phyloP scores from a whole-genome alignment of 2,797 vertebrate species.

The Brachyalestes nurse region DNA sequence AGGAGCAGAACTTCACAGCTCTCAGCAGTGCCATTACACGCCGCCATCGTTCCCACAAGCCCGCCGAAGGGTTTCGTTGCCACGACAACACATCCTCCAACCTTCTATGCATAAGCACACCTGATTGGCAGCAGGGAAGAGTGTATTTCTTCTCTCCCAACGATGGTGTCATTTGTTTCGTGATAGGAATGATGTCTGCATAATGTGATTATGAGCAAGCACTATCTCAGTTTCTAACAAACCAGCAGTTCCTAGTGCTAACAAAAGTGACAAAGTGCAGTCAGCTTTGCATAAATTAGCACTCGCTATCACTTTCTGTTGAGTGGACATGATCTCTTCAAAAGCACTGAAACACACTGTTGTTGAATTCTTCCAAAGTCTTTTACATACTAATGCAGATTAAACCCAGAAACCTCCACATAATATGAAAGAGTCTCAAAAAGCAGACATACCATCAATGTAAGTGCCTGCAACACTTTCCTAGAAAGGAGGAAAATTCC shows the following conservation, averaged over 20 bases:
- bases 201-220: conserved; percentile 9
- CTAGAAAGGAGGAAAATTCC: no score
- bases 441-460: not conserved
- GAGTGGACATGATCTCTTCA: not conserved
- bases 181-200: conserved; percentile 16
- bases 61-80: conserved; percentile 71
- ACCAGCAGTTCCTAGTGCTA: not conserved
- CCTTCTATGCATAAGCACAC: conserved; percentile 63
- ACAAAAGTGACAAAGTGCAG: not conserved
- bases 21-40: conserved; percentile 57
- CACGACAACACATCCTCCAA: conserved; percentile 74
- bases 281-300: conserved; percentile 37
- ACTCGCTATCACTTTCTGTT: not conserved
- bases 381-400: not conserved
- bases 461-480: not conserved
- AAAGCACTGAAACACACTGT: not conserved
- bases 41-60: conserved; percentile 65
- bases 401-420: not conserved
- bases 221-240: not conserved
- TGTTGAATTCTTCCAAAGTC: not conserved
- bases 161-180: conserved; percentile 5
- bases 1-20: conserved; percentile 45
- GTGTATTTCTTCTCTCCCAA: conserved; percentile 18
- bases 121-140: conserved; percentile 57
- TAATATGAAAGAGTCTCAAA: not conserved